phyloP scores from a whole-genome alignment of 2,888 invertebrate species.

The Apoderus coryli region DNA sequence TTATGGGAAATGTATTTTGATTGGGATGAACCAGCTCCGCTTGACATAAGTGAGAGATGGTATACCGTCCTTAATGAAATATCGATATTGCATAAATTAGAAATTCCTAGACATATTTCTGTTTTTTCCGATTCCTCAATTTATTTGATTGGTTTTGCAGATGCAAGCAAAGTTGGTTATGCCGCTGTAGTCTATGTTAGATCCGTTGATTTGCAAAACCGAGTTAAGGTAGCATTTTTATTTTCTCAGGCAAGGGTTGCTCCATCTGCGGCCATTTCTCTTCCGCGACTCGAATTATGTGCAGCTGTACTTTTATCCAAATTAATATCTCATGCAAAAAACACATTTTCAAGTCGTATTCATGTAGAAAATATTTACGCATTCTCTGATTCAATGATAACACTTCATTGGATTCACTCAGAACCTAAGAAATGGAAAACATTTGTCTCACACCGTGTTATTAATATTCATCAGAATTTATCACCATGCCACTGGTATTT shows the following conservation, averaged over 20 bases:
- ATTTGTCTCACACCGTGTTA: conserved; percentile 13
- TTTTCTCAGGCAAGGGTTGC: conserved; percentile 8
- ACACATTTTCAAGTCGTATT: conserved; percentile 2
- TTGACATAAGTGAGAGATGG: too few species aligned
- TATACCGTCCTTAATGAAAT: too few species aligned
- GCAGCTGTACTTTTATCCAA: conserved; percentile 1
- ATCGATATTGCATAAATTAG: neutral
- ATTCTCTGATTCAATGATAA: conserved; percentile 8
- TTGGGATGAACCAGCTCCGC: conserved; percentile 5
- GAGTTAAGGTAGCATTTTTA: conserved; percentile 4
- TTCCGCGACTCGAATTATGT: conserved; percentile 6
- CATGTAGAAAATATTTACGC: conserved; percentile 5
- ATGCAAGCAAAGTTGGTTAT: conserved; percentile 9
- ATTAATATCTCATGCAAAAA: neutral
- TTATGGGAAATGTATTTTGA: conserved; percentile 6
- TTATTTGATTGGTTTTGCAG: conserved; percentile 8
- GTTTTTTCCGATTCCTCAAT: neutral
- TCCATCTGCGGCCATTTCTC: conserved; percentile 2
- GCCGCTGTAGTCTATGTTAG: conserved; percentile 7
- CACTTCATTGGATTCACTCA: conserved; percentile 6
- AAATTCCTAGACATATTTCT: conserved; percentile 1
- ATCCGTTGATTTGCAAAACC: neutral
- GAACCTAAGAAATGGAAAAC: conserved; percentile 11
- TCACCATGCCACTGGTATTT: conserved; percentile 4
- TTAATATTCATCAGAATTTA: too few species aligned